Conservation (phyloP, 2,888 invertebrate genomes). For the Cheilosia urbana region DNA sequence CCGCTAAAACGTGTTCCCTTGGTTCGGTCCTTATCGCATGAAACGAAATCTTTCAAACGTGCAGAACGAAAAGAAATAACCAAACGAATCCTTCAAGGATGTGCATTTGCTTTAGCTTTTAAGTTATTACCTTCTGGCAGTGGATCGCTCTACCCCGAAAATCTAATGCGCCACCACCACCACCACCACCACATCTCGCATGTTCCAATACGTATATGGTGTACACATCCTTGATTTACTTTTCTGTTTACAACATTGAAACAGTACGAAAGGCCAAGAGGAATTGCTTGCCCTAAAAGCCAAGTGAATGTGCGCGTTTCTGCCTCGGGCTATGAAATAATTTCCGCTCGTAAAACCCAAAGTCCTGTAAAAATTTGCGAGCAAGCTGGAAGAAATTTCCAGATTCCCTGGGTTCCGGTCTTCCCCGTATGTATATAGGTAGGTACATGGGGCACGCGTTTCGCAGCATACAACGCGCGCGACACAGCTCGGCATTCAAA, state of each 20-base stretch:
- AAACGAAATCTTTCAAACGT: slow-evolving; percentile 67
- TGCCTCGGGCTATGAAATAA: slow-evolving; percentile 66
- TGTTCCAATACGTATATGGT: neutral
- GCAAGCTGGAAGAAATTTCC: slow-evolving; percentile 40
- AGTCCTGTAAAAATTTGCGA: slow-evolving; percentile 65
- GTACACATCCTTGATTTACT: slow-evolving; percentile 58
- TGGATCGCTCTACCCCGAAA: slow-evolving; percentile 16
- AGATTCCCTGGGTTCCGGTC: slow-evolving; percentile 9
- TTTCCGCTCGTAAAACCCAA: slow-evolving; percentile 68
- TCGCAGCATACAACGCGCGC: slow-evolving; percentile 13
- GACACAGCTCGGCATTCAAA: slow-evolving; percentile 54
- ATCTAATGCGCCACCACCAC: slow-evolving; percentile 14
- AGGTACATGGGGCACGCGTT: slow-evolving; percentile 35
- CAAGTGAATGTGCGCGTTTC: slow-evolving; percentile 14
- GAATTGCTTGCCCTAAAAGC: slow-evolving; percentile 11
- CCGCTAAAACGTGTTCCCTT: slow-evolving; percentile 62
- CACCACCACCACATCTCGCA: neutral
- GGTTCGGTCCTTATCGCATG: slow-evolving; percentile 39
- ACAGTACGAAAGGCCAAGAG: neutral
- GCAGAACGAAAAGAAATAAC: slow-evolving; percentile 47
- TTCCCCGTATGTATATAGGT: neutral
- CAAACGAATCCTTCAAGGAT: slow-evolving; percentile 60
- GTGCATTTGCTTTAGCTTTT: slow-evolving; percentile 60
- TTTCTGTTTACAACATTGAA: slow-evolving; percentile 49
- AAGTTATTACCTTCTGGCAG: slow-evolving; percentile 68